phyloP scores from a whole-genome alignment of 2,113 vertebrate species.

The Cyanistes caeruleus region DNA sequence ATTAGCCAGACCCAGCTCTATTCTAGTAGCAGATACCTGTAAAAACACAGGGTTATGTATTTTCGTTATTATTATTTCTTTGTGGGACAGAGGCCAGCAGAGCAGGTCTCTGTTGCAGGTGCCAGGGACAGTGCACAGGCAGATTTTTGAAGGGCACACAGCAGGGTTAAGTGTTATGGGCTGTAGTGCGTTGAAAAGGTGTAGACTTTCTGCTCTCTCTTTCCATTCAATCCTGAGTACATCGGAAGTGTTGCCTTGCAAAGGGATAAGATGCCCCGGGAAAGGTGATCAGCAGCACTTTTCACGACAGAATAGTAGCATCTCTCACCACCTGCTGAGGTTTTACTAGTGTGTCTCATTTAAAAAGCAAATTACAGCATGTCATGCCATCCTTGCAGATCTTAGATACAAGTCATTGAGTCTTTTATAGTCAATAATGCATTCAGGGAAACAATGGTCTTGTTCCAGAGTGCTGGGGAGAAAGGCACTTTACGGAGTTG shows the following conservation, averaged over 20 bases:
- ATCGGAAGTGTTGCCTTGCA: not conserved
- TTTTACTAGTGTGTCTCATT: not conserved
- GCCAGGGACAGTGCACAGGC: not conserved
- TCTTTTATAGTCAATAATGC: rapidly evolving
- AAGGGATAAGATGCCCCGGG: not conserved
- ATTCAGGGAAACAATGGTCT: not conserved
- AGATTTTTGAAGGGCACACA: not conserved
- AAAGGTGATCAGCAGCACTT: not conserved
- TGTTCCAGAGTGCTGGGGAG: not conserved
- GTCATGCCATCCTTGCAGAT: not conserved
- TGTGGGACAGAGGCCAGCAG: not conserved
- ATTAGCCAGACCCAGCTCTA: not conserved
- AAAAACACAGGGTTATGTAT: not conserved
- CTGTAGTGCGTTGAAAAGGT: not conserved
- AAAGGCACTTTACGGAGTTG: not conserved
- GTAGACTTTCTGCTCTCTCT: not conserved
- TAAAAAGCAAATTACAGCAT: not conserved
- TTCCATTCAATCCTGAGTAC: not conserved
- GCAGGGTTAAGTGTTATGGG: not conserved
- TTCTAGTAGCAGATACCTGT: not conserved
- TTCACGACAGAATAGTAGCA: not conserved
- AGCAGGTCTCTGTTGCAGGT: not conserved
- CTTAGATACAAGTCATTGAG: not conserved
- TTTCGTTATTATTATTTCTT: not conserved
- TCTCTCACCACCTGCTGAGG: not conserved